Base-by-base conservation (phyloP, 2,797 vertebrate genomes). In the Notolabrus celidotus region DNA sequence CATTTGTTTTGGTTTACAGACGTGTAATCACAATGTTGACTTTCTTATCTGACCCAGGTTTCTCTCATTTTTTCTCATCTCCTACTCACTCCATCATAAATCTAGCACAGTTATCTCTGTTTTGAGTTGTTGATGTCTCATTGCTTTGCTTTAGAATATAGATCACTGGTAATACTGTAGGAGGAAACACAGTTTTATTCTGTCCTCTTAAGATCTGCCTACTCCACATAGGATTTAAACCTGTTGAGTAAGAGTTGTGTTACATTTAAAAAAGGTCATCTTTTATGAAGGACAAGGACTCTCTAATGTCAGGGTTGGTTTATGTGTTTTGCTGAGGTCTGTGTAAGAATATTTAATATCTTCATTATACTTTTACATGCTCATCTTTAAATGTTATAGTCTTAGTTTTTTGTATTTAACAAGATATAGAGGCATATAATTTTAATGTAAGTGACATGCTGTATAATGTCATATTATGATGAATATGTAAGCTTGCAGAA, bases 41-140 rank as follows among this genome's bases (percentile, higher is more conserved):
- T 31, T 57, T 67, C 77, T 50, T 50, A 52, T 31, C 57, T 72
- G 64, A 64, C 47, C 31, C 25, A 10, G 45, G 29, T 78, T 76
- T 58, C 64, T 71, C 67, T 54, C 34, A 11, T 34, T 36, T 36
- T 14, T 34, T 12, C 8, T 36, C 29, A 11, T 42, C 22, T 62
- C 10, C 63, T 51, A 62, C 52, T 70, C 56, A 56, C 20, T 22
- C 12, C 39, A 41, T 57, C 36, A 36, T 81, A 65, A 80, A 77
- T 74, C 56, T 58, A 15, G 0, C 5, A 1, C 14, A 0, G 5
- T 62, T 34, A 75, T 72, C 55, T 77, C 52, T 27, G 45, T 77
- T 83, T 67, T 25, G 34, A 78, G 70, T 55, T 45, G 74, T 80
- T 55, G 36, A 78, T 54, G 43, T 73, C 3, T 56, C 43, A 8